Percentiles rank a stretch among this genome's conserved stretches.
Evolutionary conservation across 37 sponge, comb jelly and placozoan genomes (phyloP).

Genomic region (Cladorhizidae sp.): DNA sequence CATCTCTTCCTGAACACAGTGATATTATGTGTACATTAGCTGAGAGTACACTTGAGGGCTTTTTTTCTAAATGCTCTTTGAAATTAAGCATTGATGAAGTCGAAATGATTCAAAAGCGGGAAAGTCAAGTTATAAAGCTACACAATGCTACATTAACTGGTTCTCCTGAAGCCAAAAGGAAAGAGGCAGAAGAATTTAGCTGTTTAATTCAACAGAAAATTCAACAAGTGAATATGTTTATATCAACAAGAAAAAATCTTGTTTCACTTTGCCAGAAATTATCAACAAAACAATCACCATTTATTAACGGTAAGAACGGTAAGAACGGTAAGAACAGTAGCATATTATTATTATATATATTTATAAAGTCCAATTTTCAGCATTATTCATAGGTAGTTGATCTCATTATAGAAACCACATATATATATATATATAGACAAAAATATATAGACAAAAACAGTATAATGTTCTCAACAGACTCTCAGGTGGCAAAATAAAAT

Average conservation of each 20-base stretch:
- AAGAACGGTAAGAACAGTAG: background rate
- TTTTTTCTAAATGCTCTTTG: slow-evolving; percentile 1
- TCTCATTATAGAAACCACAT: too few relatives aligned
- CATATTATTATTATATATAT: background rate
- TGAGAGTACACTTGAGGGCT: background rate
- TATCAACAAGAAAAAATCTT: background rate
- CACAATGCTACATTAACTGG: slow-evolving; percentile 24
- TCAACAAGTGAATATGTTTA: slow-evolving; percentile 1
- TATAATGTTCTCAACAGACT: too few relatives aligned
- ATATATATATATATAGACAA: too few relatives aligned
- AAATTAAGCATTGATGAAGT: slow-evolving; percentile 38
- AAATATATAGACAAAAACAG: too few relatives aligned
- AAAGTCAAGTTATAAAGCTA: slow-evolving; percentile 35
- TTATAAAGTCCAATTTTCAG: background rate
- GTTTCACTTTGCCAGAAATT: slow-evolving; percentile 4
- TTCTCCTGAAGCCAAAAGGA: background rate
- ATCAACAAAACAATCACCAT: background rate
- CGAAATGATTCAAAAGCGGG: background rate
- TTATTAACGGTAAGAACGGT: background rate
- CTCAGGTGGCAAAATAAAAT: too few relatives aligned
- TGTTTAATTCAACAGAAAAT: background rate
- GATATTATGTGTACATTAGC: slow-evolving; percentile 21
- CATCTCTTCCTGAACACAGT: slow-evolving; percentile 30
- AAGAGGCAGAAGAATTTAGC: background rate
- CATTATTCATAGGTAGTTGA: background rate